Conservation (phyloP, 2,113 vertebrate species). For the Aleadryas rufinucha region DNA sequence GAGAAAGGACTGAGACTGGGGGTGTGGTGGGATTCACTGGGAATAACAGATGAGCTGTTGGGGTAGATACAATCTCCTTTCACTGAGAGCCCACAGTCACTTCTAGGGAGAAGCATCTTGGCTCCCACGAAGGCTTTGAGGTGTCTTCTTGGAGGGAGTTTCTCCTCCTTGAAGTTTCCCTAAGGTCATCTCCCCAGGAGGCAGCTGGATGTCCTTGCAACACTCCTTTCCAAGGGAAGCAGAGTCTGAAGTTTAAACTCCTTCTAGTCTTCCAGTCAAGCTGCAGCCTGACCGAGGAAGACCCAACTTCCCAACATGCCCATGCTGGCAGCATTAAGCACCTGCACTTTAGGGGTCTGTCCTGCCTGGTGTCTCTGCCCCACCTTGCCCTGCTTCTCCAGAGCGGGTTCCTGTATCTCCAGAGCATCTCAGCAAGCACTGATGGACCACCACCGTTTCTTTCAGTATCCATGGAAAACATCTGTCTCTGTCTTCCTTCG, state of each 20-base stretch:
- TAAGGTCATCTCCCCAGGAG: neutral
- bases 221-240: neutral
- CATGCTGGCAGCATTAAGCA: slow-evolving; percentile 27
- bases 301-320: slow-evolving; percentile 13
- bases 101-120: neutral
- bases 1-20: neutral
- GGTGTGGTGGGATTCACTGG: neutral
- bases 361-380: neutral
- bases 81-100: neutral
- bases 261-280: slow-evolving; percentile 57
- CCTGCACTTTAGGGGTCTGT: slow-evolving; percentile 60
- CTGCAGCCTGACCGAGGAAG: slow-evolving; percentile 47
- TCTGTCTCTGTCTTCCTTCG: slow-evolving; percentile 6
- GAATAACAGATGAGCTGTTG: neutral
- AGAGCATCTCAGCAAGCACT: neutral
- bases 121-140: neutral
- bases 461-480: neutral
- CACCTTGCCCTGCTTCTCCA: neutral
- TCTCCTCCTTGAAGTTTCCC: neutral
- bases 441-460: neutral
- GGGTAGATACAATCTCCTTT: neutral
- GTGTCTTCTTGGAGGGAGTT: neutral
- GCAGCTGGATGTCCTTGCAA: neutral
- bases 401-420: neutral
- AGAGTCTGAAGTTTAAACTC: slow-evolving; percentile 10